Evolutionary conservation across 2,797 vertebrate genomes (phyloP).

Genomic region (Kryptolebias ocellatus): DNA sequence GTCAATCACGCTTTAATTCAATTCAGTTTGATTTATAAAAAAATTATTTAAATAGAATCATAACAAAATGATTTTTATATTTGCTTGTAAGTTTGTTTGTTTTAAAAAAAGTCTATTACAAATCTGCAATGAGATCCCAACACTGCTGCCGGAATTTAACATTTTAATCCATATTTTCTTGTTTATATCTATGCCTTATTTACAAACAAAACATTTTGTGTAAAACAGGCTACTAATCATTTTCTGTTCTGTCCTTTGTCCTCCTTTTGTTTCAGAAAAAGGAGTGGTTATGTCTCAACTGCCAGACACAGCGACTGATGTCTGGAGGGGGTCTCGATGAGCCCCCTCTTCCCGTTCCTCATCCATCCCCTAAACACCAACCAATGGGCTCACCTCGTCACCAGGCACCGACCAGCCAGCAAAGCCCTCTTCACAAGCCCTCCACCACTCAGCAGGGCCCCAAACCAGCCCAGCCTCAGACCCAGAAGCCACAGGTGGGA

Average conservation of each 20-base stretch:
- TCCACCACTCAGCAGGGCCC: slow-evolving; percentile 67
- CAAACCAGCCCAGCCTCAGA: slow-evolving; percentile 56
- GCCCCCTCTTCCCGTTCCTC: slow-evolving; percentile 82
- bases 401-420: slow-evolving; percentile 75
- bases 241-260: slow-evolving; percentile 2
- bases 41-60: not conserved
- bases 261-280: slow-evolving; percentile 88
- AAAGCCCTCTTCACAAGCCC: slow-evolving; percentile 77
- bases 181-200: not conserved
- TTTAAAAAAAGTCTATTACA: too few relatives aligned
- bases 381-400: slow-evolving; percentile 83
- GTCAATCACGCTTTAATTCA: slow-evolving; percentile 7
- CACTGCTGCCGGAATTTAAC: too few relatives aligned
- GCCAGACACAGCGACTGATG: slow-evolving; percentile 95
- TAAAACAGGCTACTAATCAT: not conserved
- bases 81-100: too few relatives aligned
- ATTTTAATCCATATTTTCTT: too few relatives aligned
- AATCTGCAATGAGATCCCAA: too few relatives aligned
- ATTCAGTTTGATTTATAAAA: not conserved
- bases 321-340: slow-evolving; percentile 91
- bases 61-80: not conserved
- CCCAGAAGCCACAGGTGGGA: slow-evolving; percentile 62
- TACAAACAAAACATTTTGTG: not conserved
- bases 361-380: slow-evolving; percentile 87
- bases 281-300: slow-evolving; percentile 99